Base-by-base conservation (phyloP, 2,888 invertebrate species). In the Ectropis crepuscularia region DNA sequence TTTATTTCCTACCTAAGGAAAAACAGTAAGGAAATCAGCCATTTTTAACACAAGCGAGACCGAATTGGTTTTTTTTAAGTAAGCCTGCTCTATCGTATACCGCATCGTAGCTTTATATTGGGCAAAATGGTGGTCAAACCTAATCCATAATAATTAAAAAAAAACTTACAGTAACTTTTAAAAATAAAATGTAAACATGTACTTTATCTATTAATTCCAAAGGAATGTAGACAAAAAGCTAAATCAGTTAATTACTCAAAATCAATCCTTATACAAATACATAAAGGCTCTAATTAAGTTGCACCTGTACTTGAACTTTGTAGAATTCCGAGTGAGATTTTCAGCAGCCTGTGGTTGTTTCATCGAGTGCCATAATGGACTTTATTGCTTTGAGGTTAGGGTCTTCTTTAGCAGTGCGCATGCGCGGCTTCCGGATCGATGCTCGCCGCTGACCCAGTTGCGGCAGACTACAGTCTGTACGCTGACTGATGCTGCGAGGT, bases 351-450 rank as follows among this genome's bases (percentile, higher is more conserved):
- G 61, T 51, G 57, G 11, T 48, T 50, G 55, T 65, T 66, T 68
- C 16, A 28, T 28, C 48, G 62, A 64, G 45, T 57, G 49, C 28
- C 16, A 73, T 73, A 67, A 49, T 73, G 63, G 51, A 66, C 71
- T 61, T 61, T 78, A 73, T 59, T 16, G 6, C 2, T 6, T n/a
- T 43, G 16, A 12, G 6, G 2, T 58, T 79, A 77, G 66, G 73
- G 73, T 76, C 48, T 61, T 69, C 57, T 61, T 61, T 61, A 9
- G 53, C 10, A 6, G 53, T 64, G 76, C 89, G 91, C 90, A 86
- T 81, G 91, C 90, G 91, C 69, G 81, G 55, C 42, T 69, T 61
- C 47, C 65, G 82, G 90, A 90, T 92, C 91, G 91, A 91, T 92
- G 84, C 68, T 65, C 75, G 85, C 78, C 86, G 78, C 73, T 89